phyloP scores from a whole-genome alignment of 2,888 invertebrate genomes.

The Schrankia costaestrigalis region DNA sequence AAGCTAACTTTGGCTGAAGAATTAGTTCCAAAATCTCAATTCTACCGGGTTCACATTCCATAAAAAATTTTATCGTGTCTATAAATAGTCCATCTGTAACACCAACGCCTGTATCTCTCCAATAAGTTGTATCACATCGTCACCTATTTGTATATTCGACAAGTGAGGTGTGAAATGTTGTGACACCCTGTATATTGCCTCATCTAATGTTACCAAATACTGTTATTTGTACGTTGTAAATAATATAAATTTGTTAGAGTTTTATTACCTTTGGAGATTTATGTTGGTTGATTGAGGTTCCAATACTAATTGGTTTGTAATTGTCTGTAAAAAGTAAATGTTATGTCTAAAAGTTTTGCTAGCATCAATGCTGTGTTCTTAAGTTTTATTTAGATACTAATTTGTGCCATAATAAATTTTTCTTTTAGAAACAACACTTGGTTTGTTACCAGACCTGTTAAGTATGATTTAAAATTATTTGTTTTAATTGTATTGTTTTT shows the following conservation, averaged over 20 bases:
- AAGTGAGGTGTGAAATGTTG: conserved; percentile 61
- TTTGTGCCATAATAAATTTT: too few species aligned
- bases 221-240: conserved; percentile 29
- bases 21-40: background rate
- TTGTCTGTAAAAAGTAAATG: too few species aligned
- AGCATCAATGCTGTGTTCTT: too few species aligned
- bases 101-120: conserved; percentile 44
- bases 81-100: conserved; percentile 24
- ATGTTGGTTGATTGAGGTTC: conserved; percentile 8
- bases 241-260: conserved; percentile 24
- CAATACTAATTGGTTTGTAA: conserved; percentile 2
- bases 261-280: conserved; percentile 23
- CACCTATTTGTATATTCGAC: conserved; percentile 59
- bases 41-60: conserved; percentile 4
- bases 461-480: too few species aligned
- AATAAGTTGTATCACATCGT: conserved; percentile 55
- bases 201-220: conserved; percentile 32
- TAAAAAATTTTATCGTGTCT: conserved; percentile 24
- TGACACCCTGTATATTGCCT: conserved; percentile 34
- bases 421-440: too few species aligned
- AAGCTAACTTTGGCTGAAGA: too few species aligned
- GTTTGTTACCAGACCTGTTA: too few species aligned
- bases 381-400: too few species aligned
- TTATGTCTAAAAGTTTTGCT: too few species aligned
- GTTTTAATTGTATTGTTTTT: too few species aligned